Conservation (phyloP, 1,140 invertebrate genomes). For the Megalonaias nervosa region DNA sequence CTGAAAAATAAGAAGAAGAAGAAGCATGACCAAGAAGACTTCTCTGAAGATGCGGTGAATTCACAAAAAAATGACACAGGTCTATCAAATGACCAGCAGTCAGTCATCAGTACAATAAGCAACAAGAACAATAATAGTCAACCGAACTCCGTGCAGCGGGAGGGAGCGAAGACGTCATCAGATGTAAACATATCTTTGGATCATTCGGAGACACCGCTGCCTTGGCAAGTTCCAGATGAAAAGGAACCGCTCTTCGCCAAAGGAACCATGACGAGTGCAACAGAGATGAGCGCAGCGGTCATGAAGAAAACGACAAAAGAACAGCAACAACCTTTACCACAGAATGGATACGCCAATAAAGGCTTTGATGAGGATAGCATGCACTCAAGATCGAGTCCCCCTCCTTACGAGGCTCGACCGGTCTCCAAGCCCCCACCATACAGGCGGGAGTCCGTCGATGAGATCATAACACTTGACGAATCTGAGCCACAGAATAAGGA, state of each 20-base stretch:
- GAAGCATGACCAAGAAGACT: slow-evolving; percentile 12
- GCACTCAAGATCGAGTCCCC: slow-evolving; percentile 12
- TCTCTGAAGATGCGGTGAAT: slow-evolving; percentile 9
- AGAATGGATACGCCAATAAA: slow-evolving; percentile 10
- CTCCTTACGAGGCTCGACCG: slow-evolving; percentile 32
- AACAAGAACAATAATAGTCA: slow-evolving; percentile 6
- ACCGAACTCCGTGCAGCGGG: not conserved
- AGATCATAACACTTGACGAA: slow-evolving; percentile 24
- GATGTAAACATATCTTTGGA: slow-evolving; percentile 37
- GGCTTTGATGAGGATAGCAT: slow-evolving; percentile 3
- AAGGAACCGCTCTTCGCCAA: not conserved
- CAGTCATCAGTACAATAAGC: not conserved
- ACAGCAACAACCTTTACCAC: not conserved
- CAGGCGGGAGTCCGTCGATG: slow-evolving; percentile 25
- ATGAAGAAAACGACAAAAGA: not conserved
- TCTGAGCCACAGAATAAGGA: slow-evolving; percentile 2
- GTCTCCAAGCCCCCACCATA: slow-evolving; percentile 32
- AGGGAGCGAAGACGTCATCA: slow-evolving; percentile 19
- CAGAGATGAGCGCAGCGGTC: not conserved
- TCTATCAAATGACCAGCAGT: not conserved
- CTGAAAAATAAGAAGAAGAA: slow-evolving; percentile 32
- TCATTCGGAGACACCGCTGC: slow-evolving; percentile 21
- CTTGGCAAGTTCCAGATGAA: slow-evolving; percentile 39
- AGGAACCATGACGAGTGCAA: not conserved
- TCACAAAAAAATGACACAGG: not conserved